Evolutionary conservation across 2,797 vertebrate genomes (phyloP).

Genomic region (Otolemur crassicaudatus): DNA sequence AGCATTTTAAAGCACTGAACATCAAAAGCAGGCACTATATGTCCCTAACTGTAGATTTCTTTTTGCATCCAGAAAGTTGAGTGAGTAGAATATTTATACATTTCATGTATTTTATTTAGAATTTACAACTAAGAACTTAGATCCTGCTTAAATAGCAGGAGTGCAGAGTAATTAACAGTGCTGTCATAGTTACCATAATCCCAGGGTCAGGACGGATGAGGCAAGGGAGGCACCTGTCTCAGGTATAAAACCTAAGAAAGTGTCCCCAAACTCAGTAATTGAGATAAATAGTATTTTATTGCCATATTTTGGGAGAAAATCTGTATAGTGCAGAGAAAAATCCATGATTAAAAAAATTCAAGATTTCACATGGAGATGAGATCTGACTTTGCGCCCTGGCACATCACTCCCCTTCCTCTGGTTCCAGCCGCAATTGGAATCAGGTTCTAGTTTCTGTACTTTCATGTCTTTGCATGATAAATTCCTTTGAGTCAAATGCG

Average conservation of each 20-base stretch:
- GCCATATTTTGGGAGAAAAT: not conserved
- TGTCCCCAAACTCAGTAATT: not conserved
- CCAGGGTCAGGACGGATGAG: not conserved
- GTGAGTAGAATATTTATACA: not conserved
- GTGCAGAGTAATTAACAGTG: not conserved
- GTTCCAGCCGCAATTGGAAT: too few species aligned
- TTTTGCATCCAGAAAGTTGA: conserved; percentile 49
- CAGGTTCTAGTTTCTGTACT: not conserved
- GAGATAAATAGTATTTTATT: not conserved
- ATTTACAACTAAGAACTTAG: conserved; percentile 4
- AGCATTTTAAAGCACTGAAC: conserved; percentile 59
- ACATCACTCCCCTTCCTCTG: not conserved
- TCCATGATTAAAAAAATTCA: not conserved
- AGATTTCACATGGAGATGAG: not conserved
- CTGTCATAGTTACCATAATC: not conserved
- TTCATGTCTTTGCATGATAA: not conserved
- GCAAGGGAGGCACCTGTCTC: not conserved
- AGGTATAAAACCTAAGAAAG: not conserved
- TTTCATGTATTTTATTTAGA: conserved; percentile 35
- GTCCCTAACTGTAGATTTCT: conserved; percentile 61
- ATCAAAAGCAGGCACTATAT: not conserved
- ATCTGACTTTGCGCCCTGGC: not conserved
- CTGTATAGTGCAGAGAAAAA: not conserved
- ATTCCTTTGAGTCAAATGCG: not conserved
- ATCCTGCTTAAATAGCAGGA: not conserved